Base-by-base conservation (phyloP, 1,140 invertebrate species). In the Centruroides vittatus region DNA sequence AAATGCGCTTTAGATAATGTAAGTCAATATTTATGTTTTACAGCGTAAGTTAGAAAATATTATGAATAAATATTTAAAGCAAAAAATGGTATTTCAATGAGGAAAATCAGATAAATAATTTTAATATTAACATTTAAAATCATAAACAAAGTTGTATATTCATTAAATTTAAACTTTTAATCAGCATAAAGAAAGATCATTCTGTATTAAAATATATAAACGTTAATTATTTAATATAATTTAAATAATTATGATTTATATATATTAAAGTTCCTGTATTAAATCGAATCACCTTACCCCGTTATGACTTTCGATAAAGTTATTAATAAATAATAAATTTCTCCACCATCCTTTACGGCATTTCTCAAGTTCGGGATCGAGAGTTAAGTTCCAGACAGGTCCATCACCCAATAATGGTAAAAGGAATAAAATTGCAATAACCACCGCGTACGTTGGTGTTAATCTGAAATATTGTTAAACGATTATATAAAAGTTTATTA, bases 281-380 rank as follows among this genome's bases (percentile, higher is more conserved):
- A 11, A 55, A 11, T 36, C 4, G 41, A 9, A 3, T 4, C 2
- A 50, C 7, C 41, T 36, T 61, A 66, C 67, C 36, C 59, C 49
- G n/a, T 61, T n/a, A 47, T 85, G 79, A 3, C 79, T 81, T 46
- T 81, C 75, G 3, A 88, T 77, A 61, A 90, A 85, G 71, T 91
- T 93, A 70, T 90, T 89, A n/a, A 91, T 78, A 69, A 89, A 89
- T 2, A 91, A 74, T 11, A 91, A 72, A 69, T 90, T 89, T 0
- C 82, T 78, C 89, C 89, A 93, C 89, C 88, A 90, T 23, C 83
- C 84, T 7, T 78, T 73, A 63, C 76, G 69, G 68, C 88, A 90
- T 61, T 82, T 73, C 9, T 64, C 60, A 23, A 61, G 52, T 5
- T 61, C 60, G 0, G 63, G 63, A 47, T 64, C 65, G 0, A 64